Evolutionary conservation across 2,797 vertebrate genomes (phyloP), one percentile per base, ranked within the genome.

Genomic region (Melanotaenia trifasciata): DNA sequence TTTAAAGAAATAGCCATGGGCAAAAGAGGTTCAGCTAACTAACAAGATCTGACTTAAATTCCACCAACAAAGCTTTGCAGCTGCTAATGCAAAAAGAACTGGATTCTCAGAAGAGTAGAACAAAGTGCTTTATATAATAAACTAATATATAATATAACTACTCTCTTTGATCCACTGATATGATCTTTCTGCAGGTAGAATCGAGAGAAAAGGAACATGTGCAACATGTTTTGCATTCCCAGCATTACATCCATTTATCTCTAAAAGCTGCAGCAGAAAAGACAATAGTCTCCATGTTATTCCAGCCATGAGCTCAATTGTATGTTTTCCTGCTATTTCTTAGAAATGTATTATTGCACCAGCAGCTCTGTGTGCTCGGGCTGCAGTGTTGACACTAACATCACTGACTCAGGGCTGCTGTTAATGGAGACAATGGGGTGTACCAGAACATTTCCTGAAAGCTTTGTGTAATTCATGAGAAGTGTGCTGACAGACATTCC

Each of bases 401-500:
- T 78, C 70, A 74, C 38, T 40, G 62, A 70, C 67, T 84, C 79
- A 76, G n/a, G 9, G 58, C 57, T 53, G 53, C 60, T 22, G 47
- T 64, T 80, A 81, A 84, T 78, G 74, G 79, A 65, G 62, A 68
- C 79, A 78, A 59, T 62, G 26, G 40, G 62, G 64, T 53, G 45
- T 22, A 43, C 12, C 68, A 9, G 18, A 74, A 64, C 14, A 7
- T 66, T 68, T 40, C 51, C 64, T 72, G 59, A 81, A 72, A 82
- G 67, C 80, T 81, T 64, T 35, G 38, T 64, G 69, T 74, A 61
- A 72, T 78, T 86, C 64, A 70, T 59, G 58, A 70, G 65, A 67
- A 32, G 16, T 30, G 11, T 24, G 20, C 38, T 14, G 57, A 61
- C 50, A 47, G 35, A 30, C 74, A 22, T 14, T 13, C 53, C 12